Base-by-base conservation (phyloP, 1,140 invertebrate species). In the Teleopsis dalmanni region DNA sequence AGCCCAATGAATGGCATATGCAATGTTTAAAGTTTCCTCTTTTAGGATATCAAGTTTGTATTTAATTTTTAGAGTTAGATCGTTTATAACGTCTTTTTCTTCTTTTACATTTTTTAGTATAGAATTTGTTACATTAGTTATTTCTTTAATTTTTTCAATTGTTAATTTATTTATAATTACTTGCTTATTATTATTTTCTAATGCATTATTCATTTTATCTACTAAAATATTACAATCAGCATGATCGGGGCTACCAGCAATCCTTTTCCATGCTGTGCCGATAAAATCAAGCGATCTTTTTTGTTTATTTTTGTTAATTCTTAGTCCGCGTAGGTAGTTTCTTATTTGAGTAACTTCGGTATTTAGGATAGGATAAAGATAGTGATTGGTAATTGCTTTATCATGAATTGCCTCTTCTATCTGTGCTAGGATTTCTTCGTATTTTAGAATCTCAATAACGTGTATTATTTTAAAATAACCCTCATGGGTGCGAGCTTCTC, bases 231-330 rank as follows among this genome's bases (percentile, higher is more conserved):
- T 3, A 27, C 11, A n/a, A 25, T 43, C 40, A 6, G 9, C 25
- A 43, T 43, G 40, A 18, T 27, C 40, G 3, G 40, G 40, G 18
- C n/a, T 43, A 14, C 40, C 40, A 25, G 40, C 40, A 8, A 43
- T 10, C 40, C 40, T 25, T 43, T 43, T 43, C 40, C 40, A 43
- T 6, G 40, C 40, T 6, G 40, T 43, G 3, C 40, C 40, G 8
- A 43, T 43, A 5, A 25, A 10, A 27, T 43, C n/a, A 4, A 43
- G 6, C 6, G 40, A 43, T 27, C 40, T 43, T 43, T 25, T 43
- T 25, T 6, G 3, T 14, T 9, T 43, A 4, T 25, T n/a, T 4
- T 43, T 5, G 22, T 9, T 21, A 13, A 34, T 25, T 4, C n/a
- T n/a, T n/a, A 43, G 22, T 25, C 40, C 3, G 4, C 3, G 3